phyloP scores from a whole-genome alignment of 2,888 invertebrate genomes.

The Parnassius apollo region DNA sequence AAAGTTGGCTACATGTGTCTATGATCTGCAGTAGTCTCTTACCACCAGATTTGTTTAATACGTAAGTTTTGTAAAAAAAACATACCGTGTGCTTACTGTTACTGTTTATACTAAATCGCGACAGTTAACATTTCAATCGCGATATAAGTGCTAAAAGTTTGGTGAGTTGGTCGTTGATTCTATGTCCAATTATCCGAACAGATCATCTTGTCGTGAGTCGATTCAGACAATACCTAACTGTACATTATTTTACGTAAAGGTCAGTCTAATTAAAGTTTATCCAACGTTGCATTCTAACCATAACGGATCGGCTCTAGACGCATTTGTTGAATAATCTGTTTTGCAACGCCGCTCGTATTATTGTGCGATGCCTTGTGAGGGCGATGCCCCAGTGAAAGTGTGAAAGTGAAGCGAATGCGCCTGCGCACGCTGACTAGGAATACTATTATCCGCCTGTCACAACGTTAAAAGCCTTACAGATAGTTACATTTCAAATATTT shows the following conservation, averaged over 20 bases:
- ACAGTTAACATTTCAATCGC: slow-evolving; percentile 47
- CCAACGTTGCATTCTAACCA: not conserved
- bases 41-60: too few relatives aligned
- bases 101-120: slow-evolving; percentile 37
- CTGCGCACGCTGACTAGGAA: slow-evolving; percentile 40
- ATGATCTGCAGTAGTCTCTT: too few relatives aligned
- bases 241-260: slow-evolving; percentile 1
- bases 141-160: slow-evolving; percentile 45
- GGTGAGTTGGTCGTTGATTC: slow-evolving; percentile 44
- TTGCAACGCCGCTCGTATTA: slow-evolving; percentile 58
- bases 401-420: slow-evolving; percentile 79
- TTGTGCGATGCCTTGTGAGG: slow-evolving; percentile 49
- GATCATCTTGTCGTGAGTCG: not conserved
- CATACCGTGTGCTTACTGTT: slow-evolving; percentile 64
- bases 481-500: slow-evolving; percentile 3
- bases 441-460: slow-evolving; percentile 31
- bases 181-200: slow-evolving; percentile 46
- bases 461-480: slow-evolving; percentile 16
- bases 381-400: slow-evolving; percentile 80
- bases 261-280: slow-evolving; percentile 10
- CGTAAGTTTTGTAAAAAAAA: slow-evolving; percentile 32
- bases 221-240: not conserved
- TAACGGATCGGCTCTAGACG: slow-evolving; percentile 28
- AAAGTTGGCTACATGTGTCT: too few relatives aligned
- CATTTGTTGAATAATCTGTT: slow-evolving; percentile 69